phyloP scores from a whole-genome alignment of 1,140 invertebrate species.

The Pseudomyrmex gracilis region DNA sequence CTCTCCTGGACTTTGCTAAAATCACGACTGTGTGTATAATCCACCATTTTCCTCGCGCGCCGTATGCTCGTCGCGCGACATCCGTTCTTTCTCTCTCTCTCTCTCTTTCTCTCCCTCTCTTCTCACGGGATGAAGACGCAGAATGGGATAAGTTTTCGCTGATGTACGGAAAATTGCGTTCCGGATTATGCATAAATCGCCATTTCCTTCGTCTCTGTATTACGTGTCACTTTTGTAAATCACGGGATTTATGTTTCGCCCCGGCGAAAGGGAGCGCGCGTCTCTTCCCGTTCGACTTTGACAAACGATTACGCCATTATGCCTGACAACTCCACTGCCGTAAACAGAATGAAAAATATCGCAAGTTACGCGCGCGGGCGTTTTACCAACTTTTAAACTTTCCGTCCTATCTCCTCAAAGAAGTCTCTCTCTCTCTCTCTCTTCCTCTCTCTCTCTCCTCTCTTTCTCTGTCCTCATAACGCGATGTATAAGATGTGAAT shows the following conservation, averaged over 20 bases:
- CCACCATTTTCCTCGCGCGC: conserved; percentile 14
- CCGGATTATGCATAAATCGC: conserved; percentile 72
- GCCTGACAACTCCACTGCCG: conserved; percentile 46
- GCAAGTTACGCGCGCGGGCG: conserved; percentile 1
- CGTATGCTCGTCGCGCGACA: neutral
- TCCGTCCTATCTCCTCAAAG: conserved; percentile 1
- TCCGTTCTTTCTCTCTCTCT: neutral
- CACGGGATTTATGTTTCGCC: conserved; percentile 55
- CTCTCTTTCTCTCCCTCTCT: too few species aligned
- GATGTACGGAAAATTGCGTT: conserved; percentile 69
- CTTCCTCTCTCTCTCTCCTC: too few species aligned
- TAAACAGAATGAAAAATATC: conserved; percentile 63
- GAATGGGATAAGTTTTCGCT: conserved; percentile 47
- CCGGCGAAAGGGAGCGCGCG: conserved; percentile 3
- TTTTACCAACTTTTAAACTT: conserved; percentile 52
- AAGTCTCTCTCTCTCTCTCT: neutral
- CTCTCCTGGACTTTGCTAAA: conserved; percentile 65
- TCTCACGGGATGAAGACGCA: too few species aligned
- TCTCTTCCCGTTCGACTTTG: conserved; percentile 39
- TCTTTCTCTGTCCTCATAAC: neutral
- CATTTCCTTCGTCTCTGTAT: conserved; percentile 62
- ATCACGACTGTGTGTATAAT: conserved; percentile 67
- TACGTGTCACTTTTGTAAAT: conserved; percentile 64
- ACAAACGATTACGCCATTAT: conserved; percentile 60
- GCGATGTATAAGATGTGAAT: conserved; percentile 2